Conservation (phyloP, 2,113 vertebrate species). For the Astur gentilis region DNA sequence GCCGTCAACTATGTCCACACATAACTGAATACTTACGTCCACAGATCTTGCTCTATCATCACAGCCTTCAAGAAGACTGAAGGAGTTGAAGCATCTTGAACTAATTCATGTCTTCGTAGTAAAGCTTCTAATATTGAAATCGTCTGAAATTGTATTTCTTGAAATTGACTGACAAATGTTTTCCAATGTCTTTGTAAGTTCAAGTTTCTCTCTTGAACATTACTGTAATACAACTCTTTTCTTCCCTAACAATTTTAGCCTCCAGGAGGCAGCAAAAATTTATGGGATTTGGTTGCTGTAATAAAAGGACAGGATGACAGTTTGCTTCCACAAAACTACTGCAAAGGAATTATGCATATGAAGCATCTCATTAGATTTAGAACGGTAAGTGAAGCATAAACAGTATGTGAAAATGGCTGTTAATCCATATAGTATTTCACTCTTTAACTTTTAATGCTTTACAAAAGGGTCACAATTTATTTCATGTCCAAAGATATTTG, state of each 20-base stretch:
- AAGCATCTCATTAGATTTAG: conserved; percentile 92
- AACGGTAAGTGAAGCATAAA: conserved; percentile 76
- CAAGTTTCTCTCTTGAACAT: neutral
- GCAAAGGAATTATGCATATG: conserved; percentile 94
- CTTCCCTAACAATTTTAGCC: conserved; percentile 72
- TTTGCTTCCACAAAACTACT: conserved; percentile 89
- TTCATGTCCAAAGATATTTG: neutral
- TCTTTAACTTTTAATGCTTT: neutral
- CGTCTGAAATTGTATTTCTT: neutral
- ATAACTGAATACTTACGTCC: neutral
- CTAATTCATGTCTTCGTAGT: neutral
- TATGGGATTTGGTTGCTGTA: conserved; percentile 94
- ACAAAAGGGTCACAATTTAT: neutral
- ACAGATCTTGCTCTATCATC: neutral
- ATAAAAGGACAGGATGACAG: conserved; percentile 93
- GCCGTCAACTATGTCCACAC: neutral
- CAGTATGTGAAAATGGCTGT: neutral
- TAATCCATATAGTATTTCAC: neutral
- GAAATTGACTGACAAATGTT: neutral
- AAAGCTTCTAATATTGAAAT: neutral
- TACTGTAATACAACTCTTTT: neutral
- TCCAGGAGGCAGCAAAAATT: conserved; percentile 91
- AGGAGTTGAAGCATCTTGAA: neutral
- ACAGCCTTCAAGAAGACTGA: neutral
- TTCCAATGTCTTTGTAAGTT: neutral